Base-by-base conservation (phyloP, 2,888 invertebrate species). In the Stenotaenia linearis region DNA sequence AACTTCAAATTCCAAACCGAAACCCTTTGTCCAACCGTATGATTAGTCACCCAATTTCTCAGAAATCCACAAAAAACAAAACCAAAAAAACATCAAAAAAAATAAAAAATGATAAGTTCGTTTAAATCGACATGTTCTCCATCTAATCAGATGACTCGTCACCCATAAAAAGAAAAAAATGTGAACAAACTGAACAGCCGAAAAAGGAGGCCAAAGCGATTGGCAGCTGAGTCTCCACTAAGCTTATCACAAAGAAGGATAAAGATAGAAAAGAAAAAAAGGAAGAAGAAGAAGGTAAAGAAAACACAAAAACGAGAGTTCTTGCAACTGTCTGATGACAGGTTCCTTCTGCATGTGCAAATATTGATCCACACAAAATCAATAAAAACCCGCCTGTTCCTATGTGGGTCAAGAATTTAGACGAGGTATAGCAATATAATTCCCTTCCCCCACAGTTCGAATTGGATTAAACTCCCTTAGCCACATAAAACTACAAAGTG, bases 331-430 rank as follows among this genome's bases (percentile, higher is more conserved):
- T 69, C 69, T 69, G 69, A 69, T 69, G 69, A 69, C 69, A 69
- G 69, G 69, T 69, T 69, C 69, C 69, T 69, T 69, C 69, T 69
- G 69, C 69, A 69, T 69, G 69, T 69, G 69, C 69, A 69, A 69
- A 69, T 69, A 69, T 69, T 69, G 69, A 69, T 69, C 69, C 69
- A 69, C 69, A 28, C 28, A 69, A 28, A 69, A 69, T 69, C 69
- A 69, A 69, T 69, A 69, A 69, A 69, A 69, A 69, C 69, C 69
- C 69, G 50, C 18, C 50, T 50, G 28, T 25, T 69, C 69, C n/a
- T 69, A 50, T 69, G 28, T 69, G 69, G 69, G 69, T 69, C 69
- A 69, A 69, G 69, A 69, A 69, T 69, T 69, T 69, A 69, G 69
- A 69, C 69, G 25, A 69, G 69, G 69, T 69, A 69, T 69, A 69